Conservation (phyloP, 2,113 vertebrate species). For the Crocuta crocuta region DNA sequence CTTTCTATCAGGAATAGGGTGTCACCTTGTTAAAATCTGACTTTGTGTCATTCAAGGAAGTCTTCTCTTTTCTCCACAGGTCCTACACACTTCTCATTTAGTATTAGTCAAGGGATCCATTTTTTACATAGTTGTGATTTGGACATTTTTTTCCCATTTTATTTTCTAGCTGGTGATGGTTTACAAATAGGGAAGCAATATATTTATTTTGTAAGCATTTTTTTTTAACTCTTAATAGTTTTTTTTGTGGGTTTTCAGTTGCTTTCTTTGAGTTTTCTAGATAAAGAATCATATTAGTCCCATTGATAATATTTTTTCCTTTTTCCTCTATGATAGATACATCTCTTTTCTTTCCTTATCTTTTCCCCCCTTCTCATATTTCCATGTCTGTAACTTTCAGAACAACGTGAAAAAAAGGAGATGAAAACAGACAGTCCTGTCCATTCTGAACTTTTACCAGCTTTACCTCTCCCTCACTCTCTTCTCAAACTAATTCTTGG, state of each 20-base stretch:
- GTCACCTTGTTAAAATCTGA: not conserved
- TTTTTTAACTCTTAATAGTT: not conserved
- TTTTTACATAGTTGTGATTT: not conserved
- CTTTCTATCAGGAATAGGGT: not conserved
- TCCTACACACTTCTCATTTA: not conserved
- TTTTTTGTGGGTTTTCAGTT: not conserved
- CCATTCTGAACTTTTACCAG: not conserved
- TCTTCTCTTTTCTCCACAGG: not conserved
- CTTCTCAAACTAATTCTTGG: not conserved
- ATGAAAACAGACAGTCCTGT: not conserved
- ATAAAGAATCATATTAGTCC: not conserved
- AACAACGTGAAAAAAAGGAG: not conserved
- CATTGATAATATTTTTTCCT: not conserved
- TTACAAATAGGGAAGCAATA: not conserved
- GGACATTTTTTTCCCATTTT: not conserved
- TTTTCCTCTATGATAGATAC: not conserved
- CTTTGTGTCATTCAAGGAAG: not conserved
- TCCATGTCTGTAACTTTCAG: not conserved
- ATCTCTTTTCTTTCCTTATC: not conserved
- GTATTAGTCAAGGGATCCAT: not conserved
- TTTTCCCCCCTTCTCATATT: not conserved
- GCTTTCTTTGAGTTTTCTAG: slow-evolving; percentile 1
- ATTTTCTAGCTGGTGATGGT: not conserved
- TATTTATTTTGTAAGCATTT: not conserved
- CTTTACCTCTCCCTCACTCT: not conserved